Evolutionary conservation across 2,888 invertebrate genomes (phyloP).

Genomic region (Pterobdella sp.): DNA sequence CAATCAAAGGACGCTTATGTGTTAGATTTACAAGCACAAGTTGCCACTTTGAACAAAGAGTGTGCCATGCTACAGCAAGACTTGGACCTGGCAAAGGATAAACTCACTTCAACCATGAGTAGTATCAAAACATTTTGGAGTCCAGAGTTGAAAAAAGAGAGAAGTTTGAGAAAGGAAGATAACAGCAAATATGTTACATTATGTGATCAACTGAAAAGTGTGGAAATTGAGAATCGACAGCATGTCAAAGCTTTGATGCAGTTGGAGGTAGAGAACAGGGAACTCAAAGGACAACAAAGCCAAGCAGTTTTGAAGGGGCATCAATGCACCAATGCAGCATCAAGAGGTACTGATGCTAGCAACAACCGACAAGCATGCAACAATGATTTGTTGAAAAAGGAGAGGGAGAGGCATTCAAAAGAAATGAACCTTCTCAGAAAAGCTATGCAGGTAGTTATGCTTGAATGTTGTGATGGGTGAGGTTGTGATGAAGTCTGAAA

Average conservation of each 20-base stretch:
- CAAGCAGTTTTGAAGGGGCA: not conserved
- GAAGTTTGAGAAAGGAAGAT: constrained; percentile 91
- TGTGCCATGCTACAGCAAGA: constrained; percentile 62
- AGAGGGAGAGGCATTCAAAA: constrained; percentile 81
- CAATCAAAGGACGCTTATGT: constrained; percentile 43
- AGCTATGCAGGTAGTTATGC: constrained; percentile 31
- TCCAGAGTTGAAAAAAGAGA: constrained; percentile 95
- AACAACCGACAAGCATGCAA: constrained; percentile 32
- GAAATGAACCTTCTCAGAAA: constrained; percentile 36
- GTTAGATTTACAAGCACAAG: constrained; percentile 58
- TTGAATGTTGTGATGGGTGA: too few species aligned
- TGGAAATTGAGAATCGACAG: constrained; percentile 33
- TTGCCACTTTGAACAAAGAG: constrained; percentile 86
- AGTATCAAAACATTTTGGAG: constrained; percentile 99
- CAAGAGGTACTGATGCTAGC: constrained; percentile 7
- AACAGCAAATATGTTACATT: constrained; percentile 91
- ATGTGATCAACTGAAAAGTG: constrained; percentile 78
- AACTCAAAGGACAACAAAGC: constrained; percentile 26
- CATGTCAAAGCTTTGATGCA: constrained; percentile 27
- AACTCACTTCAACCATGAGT: constrained; percentile 96
- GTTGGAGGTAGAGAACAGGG: constrained; percentile 31
- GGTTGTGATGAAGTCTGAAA: too few species aligned
- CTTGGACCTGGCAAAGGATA: constrained; percentile 75
- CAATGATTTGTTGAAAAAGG: constrained; percentile 64
- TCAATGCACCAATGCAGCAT: not conserved